A percentile compares a stretch with the other conserved stretches of the same genome.
These are phyloP conservation scores for Ameiurus melas DNA, from an alignment of 2,113 vertebrate species.

Conservation along the genomic window DNA sequence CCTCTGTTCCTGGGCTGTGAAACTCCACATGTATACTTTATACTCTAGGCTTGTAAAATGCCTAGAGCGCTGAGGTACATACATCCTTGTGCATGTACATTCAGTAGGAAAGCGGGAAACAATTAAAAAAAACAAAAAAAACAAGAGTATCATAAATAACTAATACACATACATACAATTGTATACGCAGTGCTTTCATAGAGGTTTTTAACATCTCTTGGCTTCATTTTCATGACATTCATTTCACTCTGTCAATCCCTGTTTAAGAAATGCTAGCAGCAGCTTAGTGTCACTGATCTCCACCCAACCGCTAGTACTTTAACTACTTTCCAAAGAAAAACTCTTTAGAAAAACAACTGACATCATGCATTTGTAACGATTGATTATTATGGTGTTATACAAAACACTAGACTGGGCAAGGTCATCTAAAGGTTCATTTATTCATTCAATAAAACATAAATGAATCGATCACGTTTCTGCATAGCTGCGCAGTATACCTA, in stretches of 20 bases:
- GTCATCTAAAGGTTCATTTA: slow-evolving; percentile 1
- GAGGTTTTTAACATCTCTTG: not conserved
- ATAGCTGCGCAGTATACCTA: not conserved
- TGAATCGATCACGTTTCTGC: not conserved
- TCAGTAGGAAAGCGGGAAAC: not conserved
- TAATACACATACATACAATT: not conserved
- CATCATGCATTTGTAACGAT: not conserved
- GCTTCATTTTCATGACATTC: not conserved
- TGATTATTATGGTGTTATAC: not conserved
- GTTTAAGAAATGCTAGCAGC: slow-evolving; percentile 21
- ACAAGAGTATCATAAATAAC: not conserved
- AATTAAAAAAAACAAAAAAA: not conserved
- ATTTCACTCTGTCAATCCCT: slow-evolving; percentile 5
- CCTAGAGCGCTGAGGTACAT: not conserved
- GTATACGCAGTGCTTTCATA: not conserved
- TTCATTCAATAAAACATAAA: slow-evolving; percentile 12
- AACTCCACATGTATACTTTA: slow-evolving; percentile 10
- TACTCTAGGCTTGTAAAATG: not conserved
- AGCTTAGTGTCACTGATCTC: slow-evolving; percentile 20
- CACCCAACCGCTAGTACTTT: not conserved
- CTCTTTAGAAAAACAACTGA: not conserved
- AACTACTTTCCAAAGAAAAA: not conserved
- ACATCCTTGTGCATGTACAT: not conserved
- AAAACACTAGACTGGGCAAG: not conserved
- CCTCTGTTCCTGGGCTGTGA: slow-evolving; percentile 16